Percentiles rank a stretch among this genome's conserved stretches.
Evolutionary conservation across 2,888 invertebrate genomes (phyloP).

Genomic region (Therioaphis trifolii): DNA sequence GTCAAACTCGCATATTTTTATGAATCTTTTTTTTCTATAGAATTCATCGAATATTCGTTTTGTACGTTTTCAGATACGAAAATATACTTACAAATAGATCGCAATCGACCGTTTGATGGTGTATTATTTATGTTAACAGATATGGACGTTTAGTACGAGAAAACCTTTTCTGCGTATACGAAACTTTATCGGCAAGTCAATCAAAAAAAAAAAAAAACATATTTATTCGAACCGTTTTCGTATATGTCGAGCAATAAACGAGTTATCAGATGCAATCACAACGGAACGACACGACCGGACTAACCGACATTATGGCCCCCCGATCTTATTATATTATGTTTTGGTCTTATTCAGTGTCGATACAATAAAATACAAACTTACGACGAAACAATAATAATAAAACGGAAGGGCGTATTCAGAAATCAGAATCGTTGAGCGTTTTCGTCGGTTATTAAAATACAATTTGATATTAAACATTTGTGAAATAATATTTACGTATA

Average conservation of each 20-base stretch:
- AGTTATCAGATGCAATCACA: constrained; percentile 17
- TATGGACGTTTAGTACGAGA: constrained; percentile 3
- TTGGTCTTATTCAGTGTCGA: constrained; percentile 26
- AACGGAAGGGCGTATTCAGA: neutral
- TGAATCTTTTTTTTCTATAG: neutral
- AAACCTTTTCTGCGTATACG: constrained; percentile 9
- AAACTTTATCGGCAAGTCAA: constrained; percentile 37
- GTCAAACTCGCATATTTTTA: neutral
- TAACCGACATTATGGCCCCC: constrained; percentile 4
- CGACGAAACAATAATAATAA: constrained; percentile 12
- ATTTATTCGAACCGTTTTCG: constrained; percentile 38
- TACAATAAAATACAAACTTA: constrained; percentile 32
- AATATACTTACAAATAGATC: constrained; percentile 21
- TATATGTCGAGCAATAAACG: constrained; percentile 42
- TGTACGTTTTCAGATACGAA: constrained; percentile 12
- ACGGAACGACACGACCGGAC: constrained; percentile 13
- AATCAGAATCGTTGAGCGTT: neutral
- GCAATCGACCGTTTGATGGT: constrained; percentile 45
- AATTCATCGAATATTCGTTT: neutral
- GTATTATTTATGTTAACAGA: constrained; percentile 53
- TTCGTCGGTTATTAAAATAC: neutral
- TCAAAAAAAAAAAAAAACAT: constrained; percentile 12
- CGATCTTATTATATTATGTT: constrained; percentile 6
- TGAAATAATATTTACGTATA: too few relatives aligned
- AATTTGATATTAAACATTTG: neutral